Conservation (phyloP, 1,140 invertebrate genomes). For the Augochlora pura region DNA sequence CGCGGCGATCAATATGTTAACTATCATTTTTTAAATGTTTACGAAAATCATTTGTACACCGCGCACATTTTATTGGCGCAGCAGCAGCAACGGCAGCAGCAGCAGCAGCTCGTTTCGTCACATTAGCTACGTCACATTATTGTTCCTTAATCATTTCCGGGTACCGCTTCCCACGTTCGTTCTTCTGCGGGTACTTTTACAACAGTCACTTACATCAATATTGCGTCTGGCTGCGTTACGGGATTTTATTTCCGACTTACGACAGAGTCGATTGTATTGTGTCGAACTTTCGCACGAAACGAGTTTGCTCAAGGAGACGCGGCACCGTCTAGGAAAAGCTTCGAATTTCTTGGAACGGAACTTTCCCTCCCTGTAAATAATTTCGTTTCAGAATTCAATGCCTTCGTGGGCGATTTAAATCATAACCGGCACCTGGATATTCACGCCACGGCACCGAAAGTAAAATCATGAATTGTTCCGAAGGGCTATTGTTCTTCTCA, state of each 20-base stretch:
- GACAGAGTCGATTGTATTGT: constrained; percentile 39
- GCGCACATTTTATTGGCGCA: neutral
- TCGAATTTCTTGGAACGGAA: neutral
- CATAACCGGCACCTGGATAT: neutral
- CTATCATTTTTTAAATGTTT: too few species aligned
- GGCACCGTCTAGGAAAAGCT: neutral
- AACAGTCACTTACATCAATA: constrained; percentile 18
- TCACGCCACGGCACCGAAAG: neutral
- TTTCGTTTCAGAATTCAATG: neutral
- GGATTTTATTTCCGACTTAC: constrained; percentile 42
- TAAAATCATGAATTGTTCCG: neutral
- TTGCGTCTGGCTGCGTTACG: constrained; percentile 7
- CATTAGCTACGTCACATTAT: constrained; percentile 23
- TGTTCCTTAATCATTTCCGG: constrained; percentile 38
- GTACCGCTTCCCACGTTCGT: constrained; percentile 42
- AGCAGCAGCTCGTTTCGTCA: constrained; percentile 13
- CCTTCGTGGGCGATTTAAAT: neutral
- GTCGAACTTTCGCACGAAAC: constrained; percentile 32
- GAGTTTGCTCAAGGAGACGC: neutral
- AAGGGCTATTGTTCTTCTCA: neutral
- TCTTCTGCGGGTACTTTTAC: constrained; percentile 10
- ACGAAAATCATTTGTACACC: neutral
- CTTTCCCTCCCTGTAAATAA: neutral
- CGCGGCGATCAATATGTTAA: too few species aligned
- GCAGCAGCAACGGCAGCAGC: neutral